Conservation (phyloP, 2,888 invertebrate species). For the Cantharis nigra region DNA sequence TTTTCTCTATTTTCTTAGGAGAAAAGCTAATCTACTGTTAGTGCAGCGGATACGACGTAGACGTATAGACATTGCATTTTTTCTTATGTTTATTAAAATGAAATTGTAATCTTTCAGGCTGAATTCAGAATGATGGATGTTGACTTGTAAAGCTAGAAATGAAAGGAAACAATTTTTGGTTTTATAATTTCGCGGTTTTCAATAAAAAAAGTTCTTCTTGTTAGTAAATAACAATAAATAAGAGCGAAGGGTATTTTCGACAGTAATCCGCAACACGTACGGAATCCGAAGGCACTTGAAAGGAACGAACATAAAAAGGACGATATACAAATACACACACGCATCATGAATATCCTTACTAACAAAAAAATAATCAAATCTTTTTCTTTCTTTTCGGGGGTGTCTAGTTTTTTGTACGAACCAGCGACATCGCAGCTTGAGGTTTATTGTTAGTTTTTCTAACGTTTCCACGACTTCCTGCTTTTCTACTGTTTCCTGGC, state of each 20-base stretch:
- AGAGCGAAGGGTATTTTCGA: neutral
- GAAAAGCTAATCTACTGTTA: neutral
- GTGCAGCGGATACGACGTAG: neutral
- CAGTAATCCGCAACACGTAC: constrained; percentile 18
- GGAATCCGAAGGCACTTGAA: constrained; percentile 21
- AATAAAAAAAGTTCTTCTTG: neutral
- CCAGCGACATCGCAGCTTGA: constrained; percentile 42
- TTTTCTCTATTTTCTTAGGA: neutral
- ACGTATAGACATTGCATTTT: neutral
- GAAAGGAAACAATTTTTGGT: neutral
- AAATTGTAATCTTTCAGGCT: neutral
- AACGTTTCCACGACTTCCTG: constrained; percentile 41
- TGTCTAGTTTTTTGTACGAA: constrained; percentile 38
- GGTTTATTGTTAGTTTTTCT: constrained; percentile 46
- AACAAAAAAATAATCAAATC: constrained; percentile 38
- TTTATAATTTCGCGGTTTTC: neutral
- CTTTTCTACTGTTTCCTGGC: constrained; percentile 41
- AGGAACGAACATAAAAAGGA: constrained; percentile 30
- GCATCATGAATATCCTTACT: constrained; percentile 33
- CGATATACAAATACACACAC: constrained; percentile 36
- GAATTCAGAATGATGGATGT: neutral
- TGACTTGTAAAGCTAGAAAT: neutral
- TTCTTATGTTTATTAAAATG: too few relatives aligned
- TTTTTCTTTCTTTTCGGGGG: constrained; percentile 34
- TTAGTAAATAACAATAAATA: neutral